Evolutionary conservation across 2,797 vertebrate species (phyloP).

Genomic region (Diplodus sargus): DNA sequence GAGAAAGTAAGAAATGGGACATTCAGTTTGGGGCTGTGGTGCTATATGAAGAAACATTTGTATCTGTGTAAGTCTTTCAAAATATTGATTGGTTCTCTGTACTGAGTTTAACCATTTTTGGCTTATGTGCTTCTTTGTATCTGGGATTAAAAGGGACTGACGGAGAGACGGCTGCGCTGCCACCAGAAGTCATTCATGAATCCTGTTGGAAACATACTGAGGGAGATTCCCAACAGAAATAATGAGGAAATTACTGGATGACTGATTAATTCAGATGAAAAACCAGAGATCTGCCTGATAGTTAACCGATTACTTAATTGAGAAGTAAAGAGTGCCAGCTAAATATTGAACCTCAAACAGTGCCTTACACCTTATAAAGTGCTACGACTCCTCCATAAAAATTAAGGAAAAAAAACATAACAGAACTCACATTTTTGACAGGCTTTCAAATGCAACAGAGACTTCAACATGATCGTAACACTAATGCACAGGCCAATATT

Average conservation of each 20-base stretch:
- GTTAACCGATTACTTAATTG: slow-evolving; percentile 31
- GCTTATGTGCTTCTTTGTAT: slow-evolving; percentile 43
- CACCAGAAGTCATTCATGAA: slow-evolving; percentile 22
- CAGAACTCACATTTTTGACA: slow-evolving; percentile 29
- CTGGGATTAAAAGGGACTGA: background rate
- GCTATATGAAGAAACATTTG: slow-evolving; percentile 14
- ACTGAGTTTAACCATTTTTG: slow-evolving; percentile 19
- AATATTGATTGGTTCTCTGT: background rate
- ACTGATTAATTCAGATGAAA: slow-evolving; percentile 44
- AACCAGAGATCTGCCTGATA: slow-evolving; percentile 24
- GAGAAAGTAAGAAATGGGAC: background rate
- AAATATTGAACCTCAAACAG: slow-evolving; percentile 55
- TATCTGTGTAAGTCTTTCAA: slow-evolving; percentile 2
- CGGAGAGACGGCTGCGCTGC: slow-evolving; percentile 40
- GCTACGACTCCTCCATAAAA: slow-evolving; percentile 52
- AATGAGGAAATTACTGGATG: slow-evolving; percentile 23
- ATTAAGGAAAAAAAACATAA: slow-evolving; percentile 25
- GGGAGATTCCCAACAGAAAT: slow-evolving; percentile 26
- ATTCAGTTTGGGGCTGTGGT: background rate
- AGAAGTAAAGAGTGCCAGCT: slow-evolving; percentile 16
- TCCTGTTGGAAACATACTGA: slow-evolving; percentile 18
- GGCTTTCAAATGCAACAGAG: slow-evolving; percentile 38
- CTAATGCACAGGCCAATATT: slow-evolving; percentile 3
- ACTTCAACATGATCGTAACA: slow-evolving; percentile 29
- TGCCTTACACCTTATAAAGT: slow-evolving; percentile 70